Evolutionary conservation across 2,888 invertebrate genomes (phyloP), one percentile per base, ranked within the genome.

Genomic region (Galeruca laticollis): DNA sequence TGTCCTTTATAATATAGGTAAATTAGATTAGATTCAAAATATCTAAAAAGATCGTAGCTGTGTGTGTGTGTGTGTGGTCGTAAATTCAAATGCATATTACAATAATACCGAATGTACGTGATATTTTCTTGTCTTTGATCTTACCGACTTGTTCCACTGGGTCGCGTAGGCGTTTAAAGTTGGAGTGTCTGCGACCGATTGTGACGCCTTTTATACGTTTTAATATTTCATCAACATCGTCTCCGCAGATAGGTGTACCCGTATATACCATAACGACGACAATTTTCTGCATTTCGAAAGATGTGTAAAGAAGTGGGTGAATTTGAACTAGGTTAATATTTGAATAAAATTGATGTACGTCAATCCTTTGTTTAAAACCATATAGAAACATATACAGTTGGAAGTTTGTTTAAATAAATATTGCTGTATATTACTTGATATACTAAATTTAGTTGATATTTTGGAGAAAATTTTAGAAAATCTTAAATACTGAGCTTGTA

Each of bases 191-290:
- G 70, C 69, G 69, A 63, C 67, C 63, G 65, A 11, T 71, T 72
- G 71, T 72, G 70, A 71, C 73, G 73, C 73, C 73, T 72, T 72
- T 66, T 68, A 69, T 70, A 11, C 72, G 70, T 75, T 76, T 75
- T 73, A 75, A 75, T 76, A 75, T 75, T 74, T 74, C 73, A 72
- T 75, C 75, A 74, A 76, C 73, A 72, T 69, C 74, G 75, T 75
- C 75, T 73, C 73, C 71, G 61, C 68, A n/a, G n/a, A n/a, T n/a
- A n/a, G n/a, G n/a, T 20, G 20, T 43, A 43, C 33, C 4, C 4
- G 9, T n/a, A 43, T 13, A 13, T n/a, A 43, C 9, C 4, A 33
- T 33, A 33, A 33, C 33, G 37, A 15, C 47, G 47, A 47, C 18
- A 18, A 47, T 47, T n/a, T n/a, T 15, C 18, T 9, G 47, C 15